These are phyloP conservation scores for Micoletzkya japonica DNA, from an alignment of 2,888 invertebrate genomes.

Conservation along the genomic window DNA sequence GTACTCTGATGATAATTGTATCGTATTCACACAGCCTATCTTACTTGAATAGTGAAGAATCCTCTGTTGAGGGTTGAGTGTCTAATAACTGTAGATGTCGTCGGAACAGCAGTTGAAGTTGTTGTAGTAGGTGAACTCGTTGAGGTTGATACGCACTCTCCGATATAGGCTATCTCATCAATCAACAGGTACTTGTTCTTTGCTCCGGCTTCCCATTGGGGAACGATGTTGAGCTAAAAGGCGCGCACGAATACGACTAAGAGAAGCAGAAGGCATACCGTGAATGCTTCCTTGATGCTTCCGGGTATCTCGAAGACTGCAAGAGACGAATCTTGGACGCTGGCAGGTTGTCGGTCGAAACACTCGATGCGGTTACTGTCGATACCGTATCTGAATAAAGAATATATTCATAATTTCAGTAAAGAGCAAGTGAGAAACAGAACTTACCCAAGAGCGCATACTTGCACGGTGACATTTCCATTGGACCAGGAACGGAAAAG, in stretches of 20 bases:
- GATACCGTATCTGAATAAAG: slow-evolving; percentile 30
- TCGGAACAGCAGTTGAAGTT: slow-evolving; percentile 19
- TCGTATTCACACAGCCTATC: slow-evolving; percentile 7
- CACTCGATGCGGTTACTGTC: slow-evolving; percentile 40
- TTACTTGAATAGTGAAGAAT: slow-evolving; percentile 1
- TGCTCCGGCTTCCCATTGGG: slow-evolving; percentile 69
- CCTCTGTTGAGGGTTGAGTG: slow-evolving; percentile 24
- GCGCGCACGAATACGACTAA: not conserved
- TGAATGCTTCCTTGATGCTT: slow-evolving; percentile 53
- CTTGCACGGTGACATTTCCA: slow-evolving; percentile 55
- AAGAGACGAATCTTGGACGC: slow-evolving; percentile 38
- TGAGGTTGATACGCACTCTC: slow-evolving; percentile 43
- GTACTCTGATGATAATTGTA: not conserved
- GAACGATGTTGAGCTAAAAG: slow-evolving; percentile 86
- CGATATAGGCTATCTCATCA: slow-evolving; percentile 62
- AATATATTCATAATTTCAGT: slow-evolving; percentile 3
- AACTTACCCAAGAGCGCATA: slow-evolving; percentile 54
- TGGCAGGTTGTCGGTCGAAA: slow-evolving; percentile 30
- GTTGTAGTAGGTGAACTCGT: slow-evolving; percentile 4
- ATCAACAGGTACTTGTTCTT: slow-evolving; percentile 55
- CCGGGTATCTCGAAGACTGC: slow-evolving; percentile 54
- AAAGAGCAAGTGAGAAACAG: not conserved
- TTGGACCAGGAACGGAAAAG: slow-evolving; percentile 62
- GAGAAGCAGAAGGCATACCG: slow-evolving; percentile 36
- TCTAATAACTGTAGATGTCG: slow-evolving; percentile 29